Evolutionary conservation across 2,797 vertebrate genomes (phyloP), one percentile per base, ranked within the genome.

Genomic region (Anas georgica): DNA sequence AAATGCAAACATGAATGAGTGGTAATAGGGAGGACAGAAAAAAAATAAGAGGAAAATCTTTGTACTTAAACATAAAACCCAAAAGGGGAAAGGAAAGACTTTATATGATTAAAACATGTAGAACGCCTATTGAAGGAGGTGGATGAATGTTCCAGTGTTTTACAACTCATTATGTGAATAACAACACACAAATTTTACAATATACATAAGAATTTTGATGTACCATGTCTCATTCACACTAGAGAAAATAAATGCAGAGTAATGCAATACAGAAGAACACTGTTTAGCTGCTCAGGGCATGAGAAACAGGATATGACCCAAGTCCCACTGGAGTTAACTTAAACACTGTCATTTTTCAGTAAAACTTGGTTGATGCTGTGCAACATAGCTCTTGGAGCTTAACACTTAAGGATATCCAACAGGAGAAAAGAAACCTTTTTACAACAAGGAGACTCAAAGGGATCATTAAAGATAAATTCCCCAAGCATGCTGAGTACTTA

Each of bases 331-430:
- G n/a, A 86, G 90, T 90, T 66, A 70, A 60, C 41, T 77, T 39
- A n/a, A 84, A 81, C 52, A 28, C 55, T 79, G 41, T 33, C 31
- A 52, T 52, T 76, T 45, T 81, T 70, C 74, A 88, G 33, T 15
- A 37, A 21, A 56, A 70, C 15, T 26, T 17, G 10, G 43, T 48
- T 68, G 74, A 46, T 0, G 3, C 54, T 59, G 76, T 90, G 76
- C 87, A 93, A 87, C 0, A 1, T 22, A 97, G 95, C 95, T 96
- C 94, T 88, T 14, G 67, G 94, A 97, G 93, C 96, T 91, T 91
- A 96, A 97, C 92, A 75, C 69, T 90, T 46, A 1, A 87, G 76
- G 25, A 86, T 81, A 85, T 54, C 85, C 79, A 90, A 1, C 28
- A 28, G 77, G 76, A 83, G 4, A 2, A 79, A 68, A 83, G 16